Base-by-base conservation (phyloP, 2,888 invertebrate genomes). In the Callinectes sapidus region DNA sequence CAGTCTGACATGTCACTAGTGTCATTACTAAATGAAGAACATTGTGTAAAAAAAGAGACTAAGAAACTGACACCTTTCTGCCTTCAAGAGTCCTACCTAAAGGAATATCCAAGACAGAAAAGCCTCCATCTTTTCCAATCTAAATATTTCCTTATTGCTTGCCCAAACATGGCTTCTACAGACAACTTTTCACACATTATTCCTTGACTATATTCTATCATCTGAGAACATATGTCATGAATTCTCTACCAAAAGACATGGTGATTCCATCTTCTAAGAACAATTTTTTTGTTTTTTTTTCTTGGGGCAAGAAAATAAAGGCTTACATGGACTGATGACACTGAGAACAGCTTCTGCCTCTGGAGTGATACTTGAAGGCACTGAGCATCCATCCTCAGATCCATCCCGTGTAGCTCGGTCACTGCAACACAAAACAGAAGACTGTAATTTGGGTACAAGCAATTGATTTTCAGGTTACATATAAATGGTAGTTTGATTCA, bases 271-370 rank as follows among this genome's bases (percentile, higher is more conserved):
- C 10, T 55, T 18, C 61, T 61, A 23, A 18, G 61, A 61, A 3
- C 18, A 18, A 6, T 48, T 42, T 42, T 23, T n/a, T 42, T 87
- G 0, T 48, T 48, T 48, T 48, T 48, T 48, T 48, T 48, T 48
- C 10, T 48, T 5, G 10, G 3, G 10, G 48, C 8, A 10, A 71
- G 71, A 28, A 28, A 1, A 86, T n/a, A 35, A 66, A 28, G 61
- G 86, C 81, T 85, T 28, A 92, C 92, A 92, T 55, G 92, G 92
- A 61, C 89, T 93, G 28, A 89, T 39, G 18, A 91, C 91, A 86
- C 91, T 91, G 39, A 91, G 89, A 14, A 93, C 92, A 14, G 92
- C 91, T 28, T 91, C 92, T 16, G 91, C 92, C 42, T 93, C 92
- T 23, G 91, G 92, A 10, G 92, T 93, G 32, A 93, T 55, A 48